phyloP scores from a whole-genome alignment of 2,797 vertebrate species.

The Argya squamiceps region DNA sequence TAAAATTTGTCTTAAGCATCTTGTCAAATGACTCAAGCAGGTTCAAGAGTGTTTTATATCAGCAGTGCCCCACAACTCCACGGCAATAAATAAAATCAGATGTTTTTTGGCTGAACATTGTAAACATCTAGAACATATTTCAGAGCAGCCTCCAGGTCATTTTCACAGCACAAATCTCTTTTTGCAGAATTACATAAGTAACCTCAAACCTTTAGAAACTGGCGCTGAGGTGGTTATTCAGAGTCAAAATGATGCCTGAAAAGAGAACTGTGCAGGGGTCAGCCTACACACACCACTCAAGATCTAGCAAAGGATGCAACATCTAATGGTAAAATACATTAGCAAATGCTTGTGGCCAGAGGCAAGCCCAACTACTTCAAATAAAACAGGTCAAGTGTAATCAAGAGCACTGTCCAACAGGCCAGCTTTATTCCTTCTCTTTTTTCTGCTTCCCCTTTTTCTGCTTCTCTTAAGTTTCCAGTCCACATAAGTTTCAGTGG shows the following conservation, averaged over 20 bases:
- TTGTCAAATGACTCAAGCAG: neutral
- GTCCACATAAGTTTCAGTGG: neutral
- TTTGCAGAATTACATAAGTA: neutral
- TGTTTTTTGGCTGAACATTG: neutral
- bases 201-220: neutral
- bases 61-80: neutral
- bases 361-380: conserved; percentile 11
- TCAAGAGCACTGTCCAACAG: neutral
- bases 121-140: neutral
- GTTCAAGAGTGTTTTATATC: neutral
- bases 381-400: neutral
- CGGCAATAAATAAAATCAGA: neutral
- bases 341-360: neutral
- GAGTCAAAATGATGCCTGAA: neutral
- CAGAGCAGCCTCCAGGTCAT: neutral
- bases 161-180: neutral
- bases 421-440: neutral
- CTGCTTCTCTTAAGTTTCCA: neutral
- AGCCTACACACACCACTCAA: neutral
- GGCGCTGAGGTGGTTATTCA: neutral
- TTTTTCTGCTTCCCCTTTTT: neutral
- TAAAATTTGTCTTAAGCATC: neutral
- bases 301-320: neutral
- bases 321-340: neutral
- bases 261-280: neutral